These are phyloP conservation scores for Chelonia mydas DNA, from an alignment of 2,797 vertebrate species.

Conservation along the genomic window DNA sequence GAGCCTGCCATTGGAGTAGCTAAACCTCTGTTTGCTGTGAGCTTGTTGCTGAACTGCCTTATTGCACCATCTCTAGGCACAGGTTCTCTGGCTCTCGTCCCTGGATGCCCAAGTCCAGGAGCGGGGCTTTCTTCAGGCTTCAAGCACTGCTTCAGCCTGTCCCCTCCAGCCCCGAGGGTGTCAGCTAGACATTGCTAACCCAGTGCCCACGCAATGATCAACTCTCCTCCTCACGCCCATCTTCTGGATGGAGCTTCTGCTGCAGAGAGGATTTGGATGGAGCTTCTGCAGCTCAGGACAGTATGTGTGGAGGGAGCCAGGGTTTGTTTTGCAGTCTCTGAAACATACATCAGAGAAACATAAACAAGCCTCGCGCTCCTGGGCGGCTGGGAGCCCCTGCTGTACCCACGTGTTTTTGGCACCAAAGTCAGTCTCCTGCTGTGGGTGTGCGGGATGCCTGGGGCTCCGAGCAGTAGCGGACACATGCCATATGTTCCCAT, in stretches of 20 bases:
- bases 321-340: conserved; percentile 3
- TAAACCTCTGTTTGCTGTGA: background rate
- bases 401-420: background rate
- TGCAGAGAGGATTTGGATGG: background rate
- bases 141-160: background rate
- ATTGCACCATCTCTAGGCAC: background rate
- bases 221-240: no score
- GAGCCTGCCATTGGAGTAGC: background rate
- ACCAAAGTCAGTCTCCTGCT: fast-evolving
- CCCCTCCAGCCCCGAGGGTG: background rate
- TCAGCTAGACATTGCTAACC: background rate
- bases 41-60: no score
- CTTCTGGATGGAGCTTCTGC: no score
- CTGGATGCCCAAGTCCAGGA: background rate
- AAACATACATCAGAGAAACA: background rate
- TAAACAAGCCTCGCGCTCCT: background rate
- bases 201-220: no score
- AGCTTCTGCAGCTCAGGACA: background rate
- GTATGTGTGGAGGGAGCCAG: background rate
- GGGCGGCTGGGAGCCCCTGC: conserved; percentile 30
- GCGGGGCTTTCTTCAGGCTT: background rate
- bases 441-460: background rate
- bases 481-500: fast-evolving
- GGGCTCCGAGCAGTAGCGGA: background rate
- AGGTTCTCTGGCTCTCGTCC: background rate